Percentiles rank a stretch among this genome's conserved stretches.
Conservation (phyloP, 2,797 vertebrate genomes). For the Phaenicophaeus curvirostris region DNA sequence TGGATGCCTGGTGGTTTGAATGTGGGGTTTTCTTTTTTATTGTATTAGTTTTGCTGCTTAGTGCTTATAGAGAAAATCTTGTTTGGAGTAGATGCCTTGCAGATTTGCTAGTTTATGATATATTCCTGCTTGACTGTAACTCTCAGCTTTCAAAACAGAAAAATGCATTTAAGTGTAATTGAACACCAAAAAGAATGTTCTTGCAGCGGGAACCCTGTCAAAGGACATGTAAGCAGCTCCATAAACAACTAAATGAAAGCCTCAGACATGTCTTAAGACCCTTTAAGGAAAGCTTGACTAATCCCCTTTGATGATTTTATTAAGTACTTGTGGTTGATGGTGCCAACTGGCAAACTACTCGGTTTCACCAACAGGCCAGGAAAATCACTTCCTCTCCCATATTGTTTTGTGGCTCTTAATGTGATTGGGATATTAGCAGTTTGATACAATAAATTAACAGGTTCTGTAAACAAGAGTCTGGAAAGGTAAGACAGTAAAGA, state of each 20-base stretch:
- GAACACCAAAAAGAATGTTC: conserved; percentile 23
- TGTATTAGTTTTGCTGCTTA: conserved; percentile 38
- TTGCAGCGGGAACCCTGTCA: conserved; percentile 21
- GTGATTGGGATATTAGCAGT: conserved; percentile 78
- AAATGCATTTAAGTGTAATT: conserved; percentile 57
- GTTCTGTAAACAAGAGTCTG: conserved; percentile 77
- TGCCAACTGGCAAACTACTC: conserved; percentile 84
- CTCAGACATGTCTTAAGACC: conserved; percentile 76
- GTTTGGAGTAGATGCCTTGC: conserved; percentile 16
- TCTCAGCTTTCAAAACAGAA: conserved; percentile 33
- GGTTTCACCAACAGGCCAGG: conserved; percentile 74
- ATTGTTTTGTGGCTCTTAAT: conserved; percentile 65
- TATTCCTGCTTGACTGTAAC: conserved; percentile 35
- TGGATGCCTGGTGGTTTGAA: conserved; percentile 57
- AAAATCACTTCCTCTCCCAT: conserved; percentile 72
- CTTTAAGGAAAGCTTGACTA: conserved; percentile 85
- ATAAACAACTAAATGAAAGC: conserved; percentile 70
- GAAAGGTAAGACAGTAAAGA: conserved; percentile 58
- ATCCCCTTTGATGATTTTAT: conserved; percentile 94
- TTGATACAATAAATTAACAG: conserved; percentile 80
- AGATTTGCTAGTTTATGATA: conserved; percentile 51
- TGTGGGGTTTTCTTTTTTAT: conserved; percentile 44
- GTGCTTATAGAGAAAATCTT: conserved; percentile 48
- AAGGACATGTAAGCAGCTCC: conserved; percentile 47
- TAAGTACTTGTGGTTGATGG: conserved; percentile 82